Evolutionary conservation across 64 coral and sea anemone species (phyloP).

Genomic region (Exaiptasia diaphana): DNA sequence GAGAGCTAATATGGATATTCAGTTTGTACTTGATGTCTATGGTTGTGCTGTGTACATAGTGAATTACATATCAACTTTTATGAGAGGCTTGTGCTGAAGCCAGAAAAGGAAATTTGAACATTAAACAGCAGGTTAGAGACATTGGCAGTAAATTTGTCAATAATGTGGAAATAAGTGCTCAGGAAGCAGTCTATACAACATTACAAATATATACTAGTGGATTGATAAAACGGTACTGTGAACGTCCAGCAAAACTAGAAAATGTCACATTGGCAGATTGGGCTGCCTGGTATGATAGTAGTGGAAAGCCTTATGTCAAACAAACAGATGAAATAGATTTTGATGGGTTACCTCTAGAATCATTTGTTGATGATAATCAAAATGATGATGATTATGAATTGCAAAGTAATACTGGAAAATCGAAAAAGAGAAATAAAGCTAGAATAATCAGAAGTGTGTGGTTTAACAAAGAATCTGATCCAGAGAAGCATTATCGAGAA

Average conservation of each 20-base stretch:
- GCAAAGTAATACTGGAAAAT: too few species aligned
- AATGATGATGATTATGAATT: too few species aligned
- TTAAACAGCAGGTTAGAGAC: constrained; percentile 22
- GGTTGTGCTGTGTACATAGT: constrained; percentile 14
- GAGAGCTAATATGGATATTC: constrained; percentile 26
- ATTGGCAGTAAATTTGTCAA: constrained; percentile 12
- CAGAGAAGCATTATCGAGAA: constrained; percentile 28
- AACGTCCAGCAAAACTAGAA: neutral
- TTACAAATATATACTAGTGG: neutral
- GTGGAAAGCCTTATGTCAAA: too few species aligned
- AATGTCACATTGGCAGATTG: constrained; percentile 17
- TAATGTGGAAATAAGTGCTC: neutral
- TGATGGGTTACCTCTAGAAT: too few species aligned
- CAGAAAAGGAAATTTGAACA: neutral
- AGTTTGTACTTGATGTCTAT: constrained; percentile 28
- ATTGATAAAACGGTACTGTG: neutral
- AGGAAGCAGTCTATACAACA: neutral
- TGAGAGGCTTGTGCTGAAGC: constrained; percentile 18
- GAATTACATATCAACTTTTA: constrained; percentile 13
- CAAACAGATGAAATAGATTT: too few species aligned
- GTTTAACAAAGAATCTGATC: constrained; percentile 23
- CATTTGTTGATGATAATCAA: too few species aligned
- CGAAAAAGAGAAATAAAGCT: too few species aligned
- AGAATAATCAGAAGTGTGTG: neutral
- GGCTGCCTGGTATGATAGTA: constrained; percentile 29